A percentile compares a stretch with the other conserved stretches of the same genome.
Evolutionary conservation across 2,888 invertebrate genomes (phyloP).

Genomic region (Dicyrtoma fusca): DNA sequence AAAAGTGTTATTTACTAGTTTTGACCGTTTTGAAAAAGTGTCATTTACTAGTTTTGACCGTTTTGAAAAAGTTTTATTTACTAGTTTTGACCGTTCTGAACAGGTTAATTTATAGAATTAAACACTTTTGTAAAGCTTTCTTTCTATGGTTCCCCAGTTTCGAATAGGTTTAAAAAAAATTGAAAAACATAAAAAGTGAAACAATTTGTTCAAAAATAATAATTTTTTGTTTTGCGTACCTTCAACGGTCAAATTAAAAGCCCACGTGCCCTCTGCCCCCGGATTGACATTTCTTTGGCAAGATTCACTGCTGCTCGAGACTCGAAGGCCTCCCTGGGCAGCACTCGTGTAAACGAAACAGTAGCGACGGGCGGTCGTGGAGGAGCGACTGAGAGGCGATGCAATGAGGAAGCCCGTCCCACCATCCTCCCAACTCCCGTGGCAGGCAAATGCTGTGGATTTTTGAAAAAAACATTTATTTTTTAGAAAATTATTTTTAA

Average conservation of each 20-base stretch:
- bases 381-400: conserved; percentile 64
- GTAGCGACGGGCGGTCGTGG: conserved; percentile 64
- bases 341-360: conserved; percentile 67
- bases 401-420: conserved; percentile 71
- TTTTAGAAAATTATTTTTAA: conserved; percentile 7
- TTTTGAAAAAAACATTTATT: neutral
- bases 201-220: too few relatives aligned
- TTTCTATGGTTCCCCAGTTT: too few relatives aligned
- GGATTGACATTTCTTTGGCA: conserved; percentile 59
- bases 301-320: conserved; percentile 59
- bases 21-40: too few relatives aligned
- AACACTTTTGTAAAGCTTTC: too few relatives aligned
- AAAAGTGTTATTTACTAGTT: too few relatives aligned
- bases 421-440: conserved; percentile 67
- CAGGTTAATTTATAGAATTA: too few relatives aligned
- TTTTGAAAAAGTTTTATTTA: neutral
- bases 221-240: too few relatives aligned
- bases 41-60: too few relatives aligned
- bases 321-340: conserved; percentile 58
- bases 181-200: too few relatives aligned
- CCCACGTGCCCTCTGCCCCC: conserved; percentile 65
- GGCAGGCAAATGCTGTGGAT: conserved; percentile 28
- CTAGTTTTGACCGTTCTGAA: too few relatives aligned
- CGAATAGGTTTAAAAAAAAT: too few relatives aligned
- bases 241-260: conserved; percentile 71